phyloP scores from a whole-genome alignment of 1,140 invertebrate species.

The Trichogramma pretiosum region DNA sequence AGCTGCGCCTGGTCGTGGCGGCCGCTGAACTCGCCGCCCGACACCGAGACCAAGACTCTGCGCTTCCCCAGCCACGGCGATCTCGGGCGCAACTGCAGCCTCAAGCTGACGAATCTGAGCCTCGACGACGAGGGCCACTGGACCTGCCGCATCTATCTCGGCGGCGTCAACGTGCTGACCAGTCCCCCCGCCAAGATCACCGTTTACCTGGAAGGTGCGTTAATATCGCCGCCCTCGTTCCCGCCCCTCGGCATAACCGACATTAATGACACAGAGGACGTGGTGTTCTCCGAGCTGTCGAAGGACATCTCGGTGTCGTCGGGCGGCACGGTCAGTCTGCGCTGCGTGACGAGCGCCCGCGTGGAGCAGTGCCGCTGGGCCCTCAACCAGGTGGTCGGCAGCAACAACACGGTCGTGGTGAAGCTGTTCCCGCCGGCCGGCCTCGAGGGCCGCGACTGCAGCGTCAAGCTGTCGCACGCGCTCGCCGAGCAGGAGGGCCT shows the following conservation, averaged over 20 bases:
- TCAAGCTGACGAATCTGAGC: slow-evolving; percentile 26
- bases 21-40: slow-evolving; percentile 21
- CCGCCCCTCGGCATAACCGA: neutral
- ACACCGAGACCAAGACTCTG: slow-evolving; percentile 25
- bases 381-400: slow-evolving; percentile 36
- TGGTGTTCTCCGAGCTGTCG: slow-evolving; percentile 40
- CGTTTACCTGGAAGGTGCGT: slow-evolving; percentile 37
- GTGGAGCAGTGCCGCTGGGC: slow-evolving; percentile 44
- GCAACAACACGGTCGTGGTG: slow-evolving; percentile 41
- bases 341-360: slow-evolving; percentile 35
- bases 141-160: slow-evolving; percentile 34
- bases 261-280: slow-evolving; percentile 28
- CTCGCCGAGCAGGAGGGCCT: slow-evolving; percentile 37
- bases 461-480: slow-evolving; percentile 37
- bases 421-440: slow-evolving; percentile 38
- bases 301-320: slow-evolving; percentile 40
- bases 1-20: slow-evolving; percentile 41
- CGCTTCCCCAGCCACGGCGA: slow-evolving; percentile 36
- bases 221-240: neutral
- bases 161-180: slow-evolving; percentile 28
- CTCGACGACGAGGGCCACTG: slow-evolving; percentile 39
- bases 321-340: slow-evolving; percentile 35
- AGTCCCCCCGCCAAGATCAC: slow-evolving; percentile 31
- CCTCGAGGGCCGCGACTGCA: slow-evolving; percentile 38
- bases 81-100: slow-evolving; percentile 37